Conservation (phyloP, 2,113 vertebrate genomes). For the Callipepla squamata region DNA sequence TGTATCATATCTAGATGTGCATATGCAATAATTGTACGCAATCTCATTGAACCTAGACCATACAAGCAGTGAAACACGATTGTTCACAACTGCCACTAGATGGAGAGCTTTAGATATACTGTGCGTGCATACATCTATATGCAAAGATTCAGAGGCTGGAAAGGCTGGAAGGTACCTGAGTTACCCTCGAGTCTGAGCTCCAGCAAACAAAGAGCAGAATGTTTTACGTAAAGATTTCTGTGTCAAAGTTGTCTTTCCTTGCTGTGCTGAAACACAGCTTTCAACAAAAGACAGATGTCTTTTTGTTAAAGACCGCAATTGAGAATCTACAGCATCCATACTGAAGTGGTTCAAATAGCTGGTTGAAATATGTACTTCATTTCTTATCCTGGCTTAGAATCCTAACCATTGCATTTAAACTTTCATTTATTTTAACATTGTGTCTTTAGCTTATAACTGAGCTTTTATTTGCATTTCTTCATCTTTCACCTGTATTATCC, state of each 20-base stretch:
- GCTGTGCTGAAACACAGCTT: background rate
- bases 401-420: background rate
- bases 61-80: accelerated
- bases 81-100: conserved; percentile 33
- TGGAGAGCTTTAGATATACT: conserved; percentile 53
- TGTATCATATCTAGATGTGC: background rate
- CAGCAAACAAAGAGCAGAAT: background rate
- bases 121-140: accelerated
- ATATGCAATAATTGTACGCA: accelerated
- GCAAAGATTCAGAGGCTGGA: background rate
- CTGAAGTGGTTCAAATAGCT: background rate
- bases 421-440: background rate
- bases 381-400: background rate
- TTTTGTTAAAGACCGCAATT: background rate
- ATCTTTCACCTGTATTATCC: background rate
- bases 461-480: background rate
- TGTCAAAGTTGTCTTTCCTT: background rate
- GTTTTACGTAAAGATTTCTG: background rate
- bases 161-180: background rate
- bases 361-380: background rate
- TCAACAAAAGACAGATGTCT: background rate
- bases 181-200: background rate
- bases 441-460: background rate
- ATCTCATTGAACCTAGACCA: background rate
- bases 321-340: background rate